Evolutionary conservation across 2,888 invertebrate species (phyloP).

Genomic region (Sarcophaga caerulescens): DNA sequence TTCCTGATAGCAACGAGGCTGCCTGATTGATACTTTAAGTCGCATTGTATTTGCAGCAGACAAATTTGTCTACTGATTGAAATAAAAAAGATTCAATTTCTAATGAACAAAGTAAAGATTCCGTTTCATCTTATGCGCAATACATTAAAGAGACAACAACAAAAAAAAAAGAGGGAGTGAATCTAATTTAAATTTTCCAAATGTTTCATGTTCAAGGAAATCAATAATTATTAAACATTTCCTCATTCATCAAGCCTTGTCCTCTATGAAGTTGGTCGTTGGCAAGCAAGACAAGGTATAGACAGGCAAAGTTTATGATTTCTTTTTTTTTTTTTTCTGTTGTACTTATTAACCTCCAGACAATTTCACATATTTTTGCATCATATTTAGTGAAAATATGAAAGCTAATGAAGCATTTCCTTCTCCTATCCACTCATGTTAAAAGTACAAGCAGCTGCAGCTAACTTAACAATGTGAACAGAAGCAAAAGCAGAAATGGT

Average conservation of each 20-base stretch:
- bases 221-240: slow-evolving; percentile 50
- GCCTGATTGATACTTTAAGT: too few relatives aligned
- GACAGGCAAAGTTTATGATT: slow-evolving; percentile 22
- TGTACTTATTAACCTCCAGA: slow-evolving; percentile 55
- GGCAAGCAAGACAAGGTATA: not conserved
- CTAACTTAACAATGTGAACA: not conserved
- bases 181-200: slow-evolving; percentile 41
- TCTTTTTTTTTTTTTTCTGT: not conserved
- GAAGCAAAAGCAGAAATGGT: not conserved
- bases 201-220: slow-evolving; percentile 49
- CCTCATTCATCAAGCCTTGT: not conserved
- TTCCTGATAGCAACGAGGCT: too few relatives aligned
- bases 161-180: slow-evolving; percentile 8
- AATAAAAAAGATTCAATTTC: slow-evolving; percentile 61
- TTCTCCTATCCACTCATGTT: not conserved
- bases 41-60: not conserved
- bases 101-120: slow-evolving; percentile 11
- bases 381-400: slow-evolving; percentile 59
- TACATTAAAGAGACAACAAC: not conserved
- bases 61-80: slow-evolving; percentile 47
- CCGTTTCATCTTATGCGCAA: not conserved
- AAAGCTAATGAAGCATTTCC: slow-evolving; percentile 59
- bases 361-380: slow-evolving; percentile 63
- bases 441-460: not conserved
- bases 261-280: slow-evolving; percentile 1